Base-by-base conservation (phyloP, 2,888 invertebrate genomes). In the Seira ritae region DNA sequence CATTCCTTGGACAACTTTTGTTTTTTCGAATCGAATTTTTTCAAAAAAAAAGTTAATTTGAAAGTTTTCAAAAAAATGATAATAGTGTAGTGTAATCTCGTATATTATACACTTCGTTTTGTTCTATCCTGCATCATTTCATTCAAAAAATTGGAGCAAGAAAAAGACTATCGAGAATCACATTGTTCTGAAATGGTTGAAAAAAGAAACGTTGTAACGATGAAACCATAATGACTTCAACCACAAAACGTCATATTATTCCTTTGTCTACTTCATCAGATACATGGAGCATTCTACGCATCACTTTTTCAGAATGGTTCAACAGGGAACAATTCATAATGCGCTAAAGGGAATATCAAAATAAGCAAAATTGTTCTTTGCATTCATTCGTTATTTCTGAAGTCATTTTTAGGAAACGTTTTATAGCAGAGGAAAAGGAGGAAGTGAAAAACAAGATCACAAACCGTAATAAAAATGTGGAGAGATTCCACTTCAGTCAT, bases 271-370 rank as follows among this genome's bases (percentile, higher is more conserved):
- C 31, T 55, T 3, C 12, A 55, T 55, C 55, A 55, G 55, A 8
- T 55, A 17, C 65, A 67, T 42, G 23, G 67, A 68, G 46, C 42
- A 42, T 73, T 50, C 42, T 65, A 60, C 37, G 74, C 73, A 68
- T 80, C 70, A 70, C 12, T 66, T 74, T 60, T 60, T 76, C 50
- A 72, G 81, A 85, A 86, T 84, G 86, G 85, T 84, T 84, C 86
- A 85, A 74, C 70, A 42, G 83, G 85, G 86, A 86, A 80, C 83
- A 84, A 86, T 86, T 86, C 80, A 67, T 76, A 66, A 77, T 70
- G 81, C 70, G 80, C 84, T 84, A 79, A 79, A 79, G 84, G 80
- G 84, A 80, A 79, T 76, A 76, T 81, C 62, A 81, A 81, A 81
- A 76, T 4, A 76, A 50, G 76, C 24, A 71, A 55, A 71, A 76